Conservation (phyloP, 1,140 invertebrate genomes). For the Artemia franciscana region DNA sequence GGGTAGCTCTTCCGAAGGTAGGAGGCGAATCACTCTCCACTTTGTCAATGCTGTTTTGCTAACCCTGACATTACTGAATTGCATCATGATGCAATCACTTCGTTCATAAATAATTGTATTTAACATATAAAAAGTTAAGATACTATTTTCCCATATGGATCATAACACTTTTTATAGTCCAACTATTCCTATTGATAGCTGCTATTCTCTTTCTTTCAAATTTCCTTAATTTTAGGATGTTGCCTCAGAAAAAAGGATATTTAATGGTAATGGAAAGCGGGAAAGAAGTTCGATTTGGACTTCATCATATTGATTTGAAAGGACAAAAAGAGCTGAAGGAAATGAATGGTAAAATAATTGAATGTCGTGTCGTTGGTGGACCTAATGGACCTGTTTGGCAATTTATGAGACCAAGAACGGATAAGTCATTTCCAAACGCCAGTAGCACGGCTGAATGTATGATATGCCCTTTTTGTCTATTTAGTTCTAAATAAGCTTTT, state of each 20-base stretch:
- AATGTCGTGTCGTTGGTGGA: slow-evolving; percentile 49
- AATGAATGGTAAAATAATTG: slow-evolving; percentile 80
- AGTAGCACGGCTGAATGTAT: slow-evolving; percentile 52
- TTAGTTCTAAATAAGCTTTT: not conserved
- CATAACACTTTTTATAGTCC: too few relatives aligned
- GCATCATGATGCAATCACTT: too few relatives aligned
- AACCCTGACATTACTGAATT: too few relatives aligned
- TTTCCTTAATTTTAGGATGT: slow-evolving; percentile 40
- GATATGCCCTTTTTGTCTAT: not conserved
- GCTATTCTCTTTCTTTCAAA: too few relatives aligned
- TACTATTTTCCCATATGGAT: too few relatives aligned
- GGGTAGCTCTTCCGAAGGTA: too few relatives aligned
- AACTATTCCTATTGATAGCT: too few relatives aligned
- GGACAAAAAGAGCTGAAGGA: slow-evolving; percentile 46
- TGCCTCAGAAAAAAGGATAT: slow-evolving; percentile 44
- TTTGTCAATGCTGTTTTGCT: too few relatives aligned
- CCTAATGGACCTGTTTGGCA: slow-evolving; percentile 45
- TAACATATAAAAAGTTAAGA: too few relatives aligned
- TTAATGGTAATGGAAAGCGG: slow-evolving; percentile 47
- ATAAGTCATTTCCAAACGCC: slow-evolving; percentile 90
- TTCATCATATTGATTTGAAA: slow-evolving; percentile 33
- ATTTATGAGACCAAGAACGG: slow-evolving; percentile 85
- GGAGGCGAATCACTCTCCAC: too few relatives aligned
- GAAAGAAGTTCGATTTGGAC: slow-evolving; percentile 32
- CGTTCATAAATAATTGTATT: too few relatives aligned